phyloP scores from a whole-genome alignment of 2,113 vertebrate species.

The Megatriorchis doriae region DNA sequence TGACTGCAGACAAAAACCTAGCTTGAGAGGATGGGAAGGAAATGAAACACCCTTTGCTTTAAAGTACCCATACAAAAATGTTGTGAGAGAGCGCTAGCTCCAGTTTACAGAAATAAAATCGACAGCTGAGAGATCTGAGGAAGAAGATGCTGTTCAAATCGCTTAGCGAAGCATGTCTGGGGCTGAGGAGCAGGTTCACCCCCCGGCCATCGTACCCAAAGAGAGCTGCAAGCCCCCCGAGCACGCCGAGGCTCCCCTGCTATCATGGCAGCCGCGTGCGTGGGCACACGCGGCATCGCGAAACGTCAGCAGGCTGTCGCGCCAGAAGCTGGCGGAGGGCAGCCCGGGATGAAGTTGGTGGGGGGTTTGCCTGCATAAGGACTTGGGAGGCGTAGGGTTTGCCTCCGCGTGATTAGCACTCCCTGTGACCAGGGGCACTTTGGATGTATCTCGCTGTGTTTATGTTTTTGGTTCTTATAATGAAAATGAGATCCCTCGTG shows the following conservation, averaged over 20 bases:
- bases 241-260: accelerated
- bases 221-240: neutral
- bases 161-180: accelerated
- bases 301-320: accelerated
- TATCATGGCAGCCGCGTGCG: accelerated
- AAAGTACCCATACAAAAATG: neutral
- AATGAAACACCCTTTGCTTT: conserved; percentile 62
- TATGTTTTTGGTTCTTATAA: conserved; percentile 61
- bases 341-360: neutral
- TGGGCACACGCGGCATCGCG: accelerated
- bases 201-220: neutral
- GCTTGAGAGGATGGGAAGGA: conserved; percentile 49
- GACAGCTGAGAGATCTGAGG: neutral
- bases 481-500: conserved; percentile 63
- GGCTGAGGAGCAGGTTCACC: neutral
- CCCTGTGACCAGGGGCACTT: neutral
- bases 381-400: neutral
- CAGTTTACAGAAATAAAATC: neutral
- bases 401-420: conserved; percentile 28
- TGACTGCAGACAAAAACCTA: conserved; percentile 40
- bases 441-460: conserved; percentile 26
- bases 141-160: neutral
- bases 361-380: neutral
- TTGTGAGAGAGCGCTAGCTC: neutral
- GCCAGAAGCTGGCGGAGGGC: neutral